These are phyloP conservation scores for Oreochromis aureus DNA, from an alignment of 2,113 vertebrate species.

Conservation along the genomic window DNA sequence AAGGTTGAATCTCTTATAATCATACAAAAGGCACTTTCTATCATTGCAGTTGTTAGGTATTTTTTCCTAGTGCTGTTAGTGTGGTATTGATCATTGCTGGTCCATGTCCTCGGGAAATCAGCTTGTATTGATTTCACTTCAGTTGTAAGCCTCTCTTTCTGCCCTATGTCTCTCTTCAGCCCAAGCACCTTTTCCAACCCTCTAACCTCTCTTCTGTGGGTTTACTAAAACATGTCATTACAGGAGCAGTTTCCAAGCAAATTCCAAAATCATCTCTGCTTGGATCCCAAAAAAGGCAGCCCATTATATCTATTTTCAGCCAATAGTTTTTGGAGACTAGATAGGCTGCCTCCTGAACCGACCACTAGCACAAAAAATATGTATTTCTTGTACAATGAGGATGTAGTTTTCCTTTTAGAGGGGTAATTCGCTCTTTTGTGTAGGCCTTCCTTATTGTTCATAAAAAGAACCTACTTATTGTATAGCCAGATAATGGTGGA, in stretches of 20 bases:
- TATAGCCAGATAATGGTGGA: neutral
- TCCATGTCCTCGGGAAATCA: slow-evolving; percentile 58
- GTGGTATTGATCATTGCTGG: slow-evolving; percentile 64
- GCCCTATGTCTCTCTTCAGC: slow-evolving; percentile 40
- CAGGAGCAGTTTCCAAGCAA: neutral
- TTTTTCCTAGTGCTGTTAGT: slow-evolving; percentile 44
- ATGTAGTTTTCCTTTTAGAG: neutral
- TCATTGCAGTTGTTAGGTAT: neutral
- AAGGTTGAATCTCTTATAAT: neutral
- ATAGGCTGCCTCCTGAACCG: neutral
- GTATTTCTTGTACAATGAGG: neutral
- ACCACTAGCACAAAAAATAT: neutral
- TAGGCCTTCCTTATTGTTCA: slow-evolving; percentile 2
- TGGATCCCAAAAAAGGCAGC: neutral
- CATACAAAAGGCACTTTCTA: slow-evolving; percentile 18
- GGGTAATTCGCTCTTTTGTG: neutral
- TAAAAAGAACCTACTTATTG: neutral
- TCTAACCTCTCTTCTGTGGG: neutral
- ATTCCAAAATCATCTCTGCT: neutral
- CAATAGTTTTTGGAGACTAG: neutral
- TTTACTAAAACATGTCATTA: slow-evolving; percentile 16
- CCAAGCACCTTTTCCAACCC: slow-evolving; percentile 23
- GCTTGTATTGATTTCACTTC: slow-evolving; percentile 65
- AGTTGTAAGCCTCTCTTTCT: slow-evolving; percentile 50
- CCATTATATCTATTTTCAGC: neutral